Evolutionary conservation across 2,797 vertebrate species (phyloP).

Genomic region (Chaetophractus vellerosus): DNA sequence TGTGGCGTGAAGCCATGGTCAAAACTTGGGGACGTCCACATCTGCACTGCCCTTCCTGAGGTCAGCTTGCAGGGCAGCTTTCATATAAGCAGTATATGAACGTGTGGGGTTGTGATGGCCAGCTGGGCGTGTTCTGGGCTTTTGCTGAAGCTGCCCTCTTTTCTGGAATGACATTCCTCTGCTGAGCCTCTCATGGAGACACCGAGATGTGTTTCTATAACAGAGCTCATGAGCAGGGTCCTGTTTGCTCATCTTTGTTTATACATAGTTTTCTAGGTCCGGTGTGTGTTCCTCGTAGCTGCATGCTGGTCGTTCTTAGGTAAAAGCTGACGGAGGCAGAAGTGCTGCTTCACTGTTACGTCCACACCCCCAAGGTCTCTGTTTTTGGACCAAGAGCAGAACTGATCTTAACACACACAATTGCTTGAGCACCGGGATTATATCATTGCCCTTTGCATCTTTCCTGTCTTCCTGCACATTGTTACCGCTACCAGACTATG

Average conservation of each 20-base stretch:
- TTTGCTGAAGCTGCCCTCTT: not conserved
- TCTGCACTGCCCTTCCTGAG: fast-evolving
- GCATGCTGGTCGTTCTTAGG: not conserved
- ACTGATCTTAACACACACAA: not conserved
- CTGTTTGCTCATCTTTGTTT: not conserved
- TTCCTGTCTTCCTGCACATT: not conserved
- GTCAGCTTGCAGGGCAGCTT: not conserved
- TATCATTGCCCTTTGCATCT: not conserved
- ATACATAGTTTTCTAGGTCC: not conserved
- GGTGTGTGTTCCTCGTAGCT: not conserved
- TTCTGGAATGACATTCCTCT: not conserved
- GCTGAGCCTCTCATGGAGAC: not conserved
- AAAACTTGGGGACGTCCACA: not conserved
- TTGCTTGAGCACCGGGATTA: not conserved
- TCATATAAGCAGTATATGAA: not conserved
- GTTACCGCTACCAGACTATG: fast-evolving
- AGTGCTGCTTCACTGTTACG: not conserved
- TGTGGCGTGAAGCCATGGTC: not conserved
- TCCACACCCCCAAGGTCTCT: not conserved
- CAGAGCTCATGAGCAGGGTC: not conserved
- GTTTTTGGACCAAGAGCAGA: not conserved
- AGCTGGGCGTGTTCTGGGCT: not conserved
- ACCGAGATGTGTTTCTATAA: not conserved
- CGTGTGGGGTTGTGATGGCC: not conserved
- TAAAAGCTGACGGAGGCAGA: not conserved